These are phyloP conservation scores for Dreissena rostriformis DNA, from an alignment of 1,140 invertebrate genomes.

Conservation along the genomic window DNA sequence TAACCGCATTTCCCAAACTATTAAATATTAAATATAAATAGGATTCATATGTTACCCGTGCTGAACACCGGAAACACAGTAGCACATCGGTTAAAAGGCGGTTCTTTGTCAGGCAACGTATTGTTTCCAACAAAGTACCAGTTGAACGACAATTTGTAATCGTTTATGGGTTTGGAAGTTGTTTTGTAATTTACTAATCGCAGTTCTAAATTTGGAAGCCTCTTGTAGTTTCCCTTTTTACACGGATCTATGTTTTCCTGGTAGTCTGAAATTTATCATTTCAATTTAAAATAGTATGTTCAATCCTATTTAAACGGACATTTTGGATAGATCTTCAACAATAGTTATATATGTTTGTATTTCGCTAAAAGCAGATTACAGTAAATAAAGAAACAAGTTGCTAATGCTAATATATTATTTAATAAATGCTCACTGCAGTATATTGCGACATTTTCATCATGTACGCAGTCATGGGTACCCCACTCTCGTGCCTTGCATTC, in stretches of 20 bases:
- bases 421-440: background rate
- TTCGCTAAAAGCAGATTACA: too few relatives aligned
- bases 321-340: too few relatives aligned
- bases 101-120: background rate
- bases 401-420: too few relatives aligned
- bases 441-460: conserved; percentile 1
- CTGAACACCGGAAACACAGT: background rate
- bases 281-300: too few relatives aligned
- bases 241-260: background rate
- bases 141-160: background rate
- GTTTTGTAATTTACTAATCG: background rate
- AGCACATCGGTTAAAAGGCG: background rate
- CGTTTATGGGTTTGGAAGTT: background rate
- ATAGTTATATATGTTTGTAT: too few relatives aligned
- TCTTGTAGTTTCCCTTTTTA: background rate
- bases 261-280: background rate
- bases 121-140: conserved; percentile 3
- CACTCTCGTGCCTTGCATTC: background rate
- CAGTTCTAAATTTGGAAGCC: background rate
- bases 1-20: background rate
- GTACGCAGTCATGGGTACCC: background rate
- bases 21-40: too few relatives aligned
- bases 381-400: too few relatives aligned
- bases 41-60: background rate
- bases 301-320: too few relatives aligned